Evolutionary conservation across 2,113 vertebrate genomes (phyloP), one percentile per base, ranked within the genome.

Genomic region (Odontesthes bonariensis): DNA sequence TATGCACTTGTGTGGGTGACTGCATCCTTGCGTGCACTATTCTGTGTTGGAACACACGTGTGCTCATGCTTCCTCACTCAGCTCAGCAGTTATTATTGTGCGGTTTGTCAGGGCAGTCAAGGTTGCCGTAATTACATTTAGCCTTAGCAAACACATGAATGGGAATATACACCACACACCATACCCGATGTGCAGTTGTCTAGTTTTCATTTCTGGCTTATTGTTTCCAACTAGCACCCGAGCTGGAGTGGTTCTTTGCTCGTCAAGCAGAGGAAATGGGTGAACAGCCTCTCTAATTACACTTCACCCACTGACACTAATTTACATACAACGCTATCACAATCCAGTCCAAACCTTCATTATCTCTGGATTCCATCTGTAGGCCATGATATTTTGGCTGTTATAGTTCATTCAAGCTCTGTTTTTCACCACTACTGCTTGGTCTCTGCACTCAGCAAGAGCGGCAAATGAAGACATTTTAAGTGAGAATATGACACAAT

Each of bases 221-320:
- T 84, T 86, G 70, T 89, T 35, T 87, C 40, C 59, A 69, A 55
- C 81, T 69, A 70, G 61, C 68, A 51, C 62, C 52, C 42, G 27
- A 20, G 61, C 83, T 81, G 83, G 75, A 86, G 66, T 69, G 73
- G 38, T 75, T 86, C 71, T 81, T 35, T 20, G 47, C 77, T 86
- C 85, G 73, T 77, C 83, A 84, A 79, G 80, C 59, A 59, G 74
- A 83, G 75, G 84, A 90, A 91, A 86, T 79, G 75, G 85, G 79
- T 89, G 85, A 88, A 90, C 83, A 90, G 81, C 77, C 85, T 86
- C 77, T 88, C 85, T 90, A 91, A 92, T 93, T 91, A 92, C 84
- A 83, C 83, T 86, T 88, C 86, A 90, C 91, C 83, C 88, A 83
- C 77, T 90, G 86, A 90, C 88, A 86, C 78, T 82, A 71, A 91